Evolutionary conservation across 2,888 invertebrate genomes (phyloP), one percentile per base, ranked within the genome.

Genomic region (Hoplodrina blanda): DNA sequence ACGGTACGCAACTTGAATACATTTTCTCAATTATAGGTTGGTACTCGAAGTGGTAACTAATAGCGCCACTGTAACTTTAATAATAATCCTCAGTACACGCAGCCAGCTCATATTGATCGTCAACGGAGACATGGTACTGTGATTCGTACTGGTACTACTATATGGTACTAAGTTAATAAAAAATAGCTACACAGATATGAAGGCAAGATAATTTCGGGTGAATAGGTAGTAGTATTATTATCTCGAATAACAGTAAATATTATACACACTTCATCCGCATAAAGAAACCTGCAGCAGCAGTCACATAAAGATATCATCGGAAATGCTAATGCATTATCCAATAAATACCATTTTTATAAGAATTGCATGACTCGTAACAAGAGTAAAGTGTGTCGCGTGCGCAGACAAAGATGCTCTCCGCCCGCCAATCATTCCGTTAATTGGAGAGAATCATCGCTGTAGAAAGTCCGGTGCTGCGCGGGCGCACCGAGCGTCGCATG

Each of bases 381-480:
- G 91, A 94, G 91, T 88, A 93, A 87, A 94, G 93, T 93, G 93
- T 93, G 93, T 94, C 94, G 94, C 93, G 94, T 94, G 94, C 88
- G 84, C 89, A 87, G 83, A 87, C 87, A 87, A 89, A 92, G 93
- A 92, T 93, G 91, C 86, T 90, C 88, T 88, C 87, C 86, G 88
- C 83, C 89, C 90, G 91, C 90, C 95, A 95, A 95, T 95, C 94
- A 95, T 95, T 95, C 94, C 92, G 95, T 91, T 95, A 94, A 96
- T 96, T 95, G 95, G 95, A 96, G 94, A 94, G 95, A 94, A 96
- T 94, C 93, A 95, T 95, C 89, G 89, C 84, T 86, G 92, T 94
- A 95, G 95, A 95, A 95, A 95, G 95, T 93, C 81, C 84, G 81
- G 78, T 74, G 74, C 73, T 64, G 69, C 55, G 63, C 78, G 56